Evolutionary conservation across 2,113 vertebrate genomes (phyloP).

Genomic region (Morone saxatilis): DNA sequence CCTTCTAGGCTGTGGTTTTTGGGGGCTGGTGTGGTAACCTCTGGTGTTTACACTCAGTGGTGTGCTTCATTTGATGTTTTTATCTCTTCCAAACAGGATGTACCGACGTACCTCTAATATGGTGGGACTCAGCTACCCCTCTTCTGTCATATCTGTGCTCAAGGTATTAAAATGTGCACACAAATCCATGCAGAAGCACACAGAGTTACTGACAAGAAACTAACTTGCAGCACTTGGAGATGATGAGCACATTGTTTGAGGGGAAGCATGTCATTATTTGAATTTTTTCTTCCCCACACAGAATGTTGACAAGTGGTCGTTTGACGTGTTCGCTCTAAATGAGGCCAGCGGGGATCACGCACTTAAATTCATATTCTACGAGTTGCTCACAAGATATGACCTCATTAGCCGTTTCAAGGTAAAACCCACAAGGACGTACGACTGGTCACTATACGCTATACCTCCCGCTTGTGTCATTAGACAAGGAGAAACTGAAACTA

Average conservation of each 20-base stretch:
- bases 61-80: constrained; percentile 73
- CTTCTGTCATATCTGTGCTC: constrained; percentile 93
- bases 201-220: neutral
- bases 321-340: constrained; percentile 96
- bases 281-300: constrained; percentile 68
- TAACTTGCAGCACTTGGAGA: neutral
- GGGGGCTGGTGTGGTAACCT: constrained; percentile 34
- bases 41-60: constrained; percentile 54
- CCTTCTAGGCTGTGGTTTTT: constrained; percentile 40
- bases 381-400: constrained; percentile 97
- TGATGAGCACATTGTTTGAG: neutral
- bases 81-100: constrained; percentile 91
- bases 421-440: constrained; percentile 46
- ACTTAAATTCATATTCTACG: constrained; percentile 99
- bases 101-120: constrained; percentile 98
- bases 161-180: constrained; percentile 88
- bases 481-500: neutral
- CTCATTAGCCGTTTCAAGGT: constrained; percentile 98
- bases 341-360: constrained; percentile 96
- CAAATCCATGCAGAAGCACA: constrained; percentile 13
- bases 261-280: neutral
- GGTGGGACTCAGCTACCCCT: constrained; percentile 97
- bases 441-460: neutral
- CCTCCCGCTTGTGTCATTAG: constrained; percentile 18
- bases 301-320: constrained; percentile 97